Evolutionary conservation across 2,888 invertebrate species (phyloP).

Genomic region (Vesta saturnalis): DNA sequence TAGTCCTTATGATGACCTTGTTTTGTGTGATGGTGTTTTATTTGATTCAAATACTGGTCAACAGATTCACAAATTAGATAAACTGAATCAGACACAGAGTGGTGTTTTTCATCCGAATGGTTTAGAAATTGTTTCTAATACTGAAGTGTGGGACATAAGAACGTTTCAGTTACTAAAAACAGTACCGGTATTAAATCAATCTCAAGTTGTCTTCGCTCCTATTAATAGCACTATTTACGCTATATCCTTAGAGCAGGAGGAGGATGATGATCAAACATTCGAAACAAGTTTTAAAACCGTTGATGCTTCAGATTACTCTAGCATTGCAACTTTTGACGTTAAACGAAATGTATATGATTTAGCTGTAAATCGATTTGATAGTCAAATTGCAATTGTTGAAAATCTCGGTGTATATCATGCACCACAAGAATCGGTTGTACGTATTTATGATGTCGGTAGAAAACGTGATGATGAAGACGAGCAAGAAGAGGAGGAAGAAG

Average conservation of each 20-base stretch:
- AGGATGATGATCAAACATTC: slow-evolving; percentile 76
- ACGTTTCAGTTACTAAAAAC: slow-evolving; percentile 94
- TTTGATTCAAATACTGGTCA: slow-evolving; percentile 92
- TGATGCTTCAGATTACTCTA: slow-evolving; percentile 93
- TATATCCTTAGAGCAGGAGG: slow-evolving; percentile 78
- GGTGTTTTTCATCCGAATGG: slow-evolving; percentile 98
- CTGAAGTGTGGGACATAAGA: slow-evolving; percentile 98
- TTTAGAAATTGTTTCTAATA: slow-evolving; percentile 94
- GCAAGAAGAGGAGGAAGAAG: slow-evolving; percentile 73
- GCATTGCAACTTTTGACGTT: slow-evolving; percentile 94
- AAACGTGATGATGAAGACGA: slow-evolving; percentile 89
- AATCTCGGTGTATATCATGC: slow-evolving; percentile 85
- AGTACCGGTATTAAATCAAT: slow-evolving; percentile 93
- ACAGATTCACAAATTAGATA: slow-evolving; percentile 96
- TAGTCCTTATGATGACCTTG: slow-evolving; percentile 91
- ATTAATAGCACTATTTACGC: slow-evolving; percentile 90
- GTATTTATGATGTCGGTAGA: slow-evolving; percentile 92
- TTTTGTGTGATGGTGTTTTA: slow-evolving; percentile 94
- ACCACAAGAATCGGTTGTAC: slow-evolving; percentile 88
- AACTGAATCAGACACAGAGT: slow-evolving; percentile 93
- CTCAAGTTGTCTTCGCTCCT: slow-evolving; percentile 87
- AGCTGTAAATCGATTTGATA: slow-evolving; percentile 83
- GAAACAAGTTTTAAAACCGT: slow-evolving; percentile 95
- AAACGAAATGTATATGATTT: slow-evolving; percentile 90
- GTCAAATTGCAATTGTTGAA: slow-evolving; percentile 91